Conservation (phyloP, 2,113 vertebrate genomes). For the Malurus melanocephalus region DNA sequence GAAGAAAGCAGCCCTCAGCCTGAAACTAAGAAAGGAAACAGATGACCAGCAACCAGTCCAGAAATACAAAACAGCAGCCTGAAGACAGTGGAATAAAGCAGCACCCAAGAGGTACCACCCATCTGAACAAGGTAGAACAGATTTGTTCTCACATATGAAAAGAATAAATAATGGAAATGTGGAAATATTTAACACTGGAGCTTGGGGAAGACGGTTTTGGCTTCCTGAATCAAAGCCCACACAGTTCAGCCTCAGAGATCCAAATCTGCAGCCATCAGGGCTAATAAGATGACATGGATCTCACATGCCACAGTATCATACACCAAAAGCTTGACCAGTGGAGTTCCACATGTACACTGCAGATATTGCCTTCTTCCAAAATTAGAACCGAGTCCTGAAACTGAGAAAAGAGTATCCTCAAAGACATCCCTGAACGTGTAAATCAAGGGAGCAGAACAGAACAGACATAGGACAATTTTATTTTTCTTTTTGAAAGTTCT, state of each 20-base stretch:
- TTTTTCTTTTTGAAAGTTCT: neutral
- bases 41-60: neutral
- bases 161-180: neutral
- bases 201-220: neutral
- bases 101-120: neutral
- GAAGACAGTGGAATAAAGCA: neutral
- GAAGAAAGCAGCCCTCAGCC: neutral
- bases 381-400: neutral
- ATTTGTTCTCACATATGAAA: neutral
- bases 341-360: neutral
- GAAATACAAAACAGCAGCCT: neutral
- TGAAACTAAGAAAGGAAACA: neutral
- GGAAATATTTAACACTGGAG: neutral
- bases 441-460: neutral
- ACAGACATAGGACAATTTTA: neutral
- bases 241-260: neutral
- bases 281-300: neutral
- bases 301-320: neutral
- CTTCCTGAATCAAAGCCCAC: fast-evolving
- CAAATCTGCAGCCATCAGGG: neutral
- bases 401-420: neutral
- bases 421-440: neutral
- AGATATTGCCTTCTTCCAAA: neutral
- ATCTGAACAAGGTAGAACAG: neutral
- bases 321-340: neutral